A percentile compares a stretch with the other conserved stretches of the same genome.
These are phyloP conservation scores for Paguma larvata DNA, from an alignment of 2,797 vertebrate genomes.

Conservation along the genomic window DNA sequence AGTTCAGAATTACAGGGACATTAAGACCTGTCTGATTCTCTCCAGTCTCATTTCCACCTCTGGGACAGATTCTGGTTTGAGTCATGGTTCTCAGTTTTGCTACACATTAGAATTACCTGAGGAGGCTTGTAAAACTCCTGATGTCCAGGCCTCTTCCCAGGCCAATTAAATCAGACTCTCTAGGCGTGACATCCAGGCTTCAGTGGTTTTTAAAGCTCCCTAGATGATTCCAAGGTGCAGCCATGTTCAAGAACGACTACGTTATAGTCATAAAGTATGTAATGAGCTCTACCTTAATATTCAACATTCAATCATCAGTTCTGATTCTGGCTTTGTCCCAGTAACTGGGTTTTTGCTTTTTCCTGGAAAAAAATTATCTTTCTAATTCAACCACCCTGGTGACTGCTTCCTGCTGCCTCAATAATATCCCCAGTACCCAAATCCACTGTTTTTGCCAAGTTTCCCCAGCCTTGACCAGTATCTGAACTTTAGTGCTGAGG, in stretches of 20 bases:
- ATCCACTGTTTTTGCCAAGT: conserved; percentile 25
- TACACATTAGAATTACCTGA: conserved; percentile 20
- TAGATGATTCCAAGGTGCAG: not conserved
- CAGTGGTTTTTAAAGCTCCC: conserved; percentile 10
- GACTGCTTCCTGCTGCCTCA: conserved; percentile 19
- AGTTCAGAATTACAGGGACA: not conserved
- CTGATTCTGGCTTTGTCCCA: conserved; percentile 46
- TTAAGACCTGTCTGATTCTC: not conserved
- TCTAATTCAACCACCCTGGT: conserved; percentile 21
- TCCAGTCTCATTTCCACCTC: conserved; percentile 2
- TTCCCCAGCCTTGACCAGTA: conserved; percentile 45
- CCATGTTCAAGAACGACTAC: not conserved
- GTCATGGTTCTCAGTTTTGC: conserved; percentile 18
- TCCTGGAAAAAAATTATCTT: conserved; percentile 44
- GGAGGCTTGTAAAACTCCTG: not conserved
- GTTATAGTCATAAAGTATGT: conserved; percentile 21
- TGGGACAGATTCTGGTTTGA: conserved; percentile 40
- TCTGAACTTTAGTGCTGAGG: conserved; percentile 42
- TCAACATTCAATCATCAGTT: conserved; percentile 40
- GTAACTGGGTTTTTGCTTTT: not conserved
- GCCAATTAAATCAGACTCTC: conserved; percentile 34
- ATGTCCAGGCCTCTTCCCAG: not conserved
- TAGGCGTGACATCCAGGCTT: not conserved
- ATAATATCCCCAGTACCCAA: not conserved
- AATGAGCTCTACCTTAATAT: conserved; percentile 22